A percentile compares a stretch with the other conserved stretches of the same genome.
phyloP scores from a whole-genome alignment of 1,140 invertebrate genomes.

The Solenopsis fugax region DNA sequence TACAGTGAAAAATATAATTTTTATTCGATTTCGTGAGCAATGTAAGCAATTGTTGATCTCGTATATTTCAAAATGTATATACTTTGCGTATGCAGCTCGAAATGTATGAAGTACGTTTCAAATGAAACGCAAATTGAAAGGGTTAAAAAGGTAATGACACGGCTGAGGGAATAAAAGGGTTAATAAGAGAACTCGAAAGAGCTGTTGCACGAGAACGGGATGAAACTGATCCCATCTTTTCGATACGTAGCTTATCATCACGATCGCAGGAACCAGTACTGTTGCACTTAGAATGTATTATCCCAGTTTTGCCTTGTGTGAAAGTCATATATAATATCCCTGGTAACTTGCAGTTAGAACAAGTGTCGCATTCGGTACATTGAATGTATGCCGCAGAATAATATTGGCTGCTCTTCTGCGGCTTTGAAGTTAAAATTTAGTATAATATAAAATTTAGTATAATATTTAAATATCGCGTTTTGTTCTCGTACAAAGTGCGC shows the following conservation, averaged over 20 bases:
- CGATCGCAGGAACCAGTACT: slow-evolving; percentile 23
- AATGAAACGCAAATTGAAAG: slow-evolving; percentile 46
- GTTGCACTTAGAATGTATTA: slow-evolving; percentile 47
- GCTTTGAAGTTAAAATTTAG: slow-evolving; percentile 26
- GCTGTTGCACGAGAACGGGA: slow-evolving; percentile 16
- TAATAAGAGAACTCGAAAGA: slow-evolving; percentile 46
- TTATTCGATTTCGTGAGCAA: slow-evolving; percentile 14
- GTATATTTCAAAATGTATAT: slow-evolving; percentile 5
- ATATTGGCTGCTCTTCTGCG: slow-evolving; percentile 14
- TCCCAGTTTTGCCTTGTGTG: slow-evolving; percentile 47
- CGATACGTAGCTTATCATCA: slow-evolving; percentile 54
- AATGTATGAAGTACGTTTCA: not conserved
- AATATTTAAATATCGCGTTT: slow-evolving; percentile 15
- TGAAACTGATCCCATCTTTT: slow-evolving; percentile 50
- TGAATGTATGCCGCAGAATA: slow-evolving; percentile 27
- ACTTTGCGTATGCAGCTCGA: not conserved
- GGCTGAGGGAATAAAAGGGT: slow-evolving; percentile 23
- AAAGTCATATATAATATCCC: slow-evolving; percentile 44
- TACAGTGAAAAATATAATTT: slow-evolving; percentile 32
- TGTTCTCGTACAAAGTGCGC: not conserved
- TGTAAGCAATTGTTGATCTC: not conserved
- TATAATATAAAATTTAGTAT: slow-evolving; percentile 20
- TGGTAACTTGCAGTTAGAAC: slow-evolving; percentile 2
- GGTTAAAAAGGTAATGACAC: slow-evolving; percentile 46
- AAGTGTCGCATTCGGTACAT: slow-evolving; percentile 22